Percentiles rank a stretch among this genome's conserved stretches.
phyloP scores from a whole-genome alignment of 1,140 invertebrate genomes.

The Cephus cinctus region DNA sequence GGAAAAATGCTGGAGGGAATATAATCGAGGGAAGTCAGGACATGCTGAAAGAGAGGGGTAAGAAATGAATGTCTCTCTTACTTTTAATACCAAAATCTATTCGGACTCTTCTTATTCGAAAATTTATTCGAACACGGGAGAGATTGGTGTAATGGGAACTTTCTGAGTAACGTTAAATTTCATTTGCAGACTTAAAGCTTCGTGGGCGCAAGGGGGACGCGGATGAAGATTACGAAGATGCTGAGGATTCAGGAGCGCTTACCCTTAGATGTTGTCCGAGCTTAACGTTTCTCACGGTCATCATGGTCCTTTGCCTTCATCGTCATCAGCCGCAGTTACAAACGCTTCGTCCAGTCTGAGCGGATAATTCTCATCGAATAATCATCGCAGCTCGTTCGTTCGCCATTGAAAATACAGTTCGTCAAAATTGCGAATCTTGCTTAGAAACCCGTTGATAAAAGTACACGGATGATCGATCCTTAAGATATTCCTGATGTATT shows the following conservation, averaged over 20 bases:
- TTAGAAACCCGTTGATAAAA: too few relatives aligned
- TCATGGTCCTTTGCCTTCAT: conserved; percentile 31
- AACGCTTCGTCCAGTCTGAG: conserved; percentile 44
- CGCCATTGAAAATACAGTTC: conserved; percentile 3
- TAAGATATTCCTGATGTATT: too few relatives aligned
- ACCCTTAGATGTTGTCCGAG: conserved; percentile 21
- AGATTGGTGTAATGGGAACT: conserved; percentile 5
- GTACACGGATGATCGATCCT: too few relatives aligned
- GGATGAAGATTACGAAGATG: conserved; percentile 42
- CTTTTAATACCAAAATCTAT: conserved; percentile 8
- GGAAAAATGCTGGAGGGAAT: conserved; percentile 46
- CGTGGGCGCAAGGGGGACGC: conserved; percentile 41
- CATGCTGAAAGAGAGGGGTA: conserved; percentile 51
- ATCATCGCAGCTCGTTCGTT: too few relatives aligned
- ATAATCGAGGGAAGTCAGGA: conserved; percentile 52
- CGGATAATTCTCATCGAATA: too few relatives aligned
- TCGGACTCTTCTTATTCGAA: conserved; percentile 1
- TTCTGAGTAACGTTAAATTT: conserved; percentile 14
- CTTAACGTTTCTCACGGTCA: conserved; percentile 25
- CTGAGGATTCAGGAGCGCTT: conserved; percentile 39
- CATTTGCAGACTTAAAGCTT: conserved; percentile 41
- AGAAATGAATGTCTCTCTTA: conserved; percentile 13
- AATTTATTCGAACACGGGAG: background rate
- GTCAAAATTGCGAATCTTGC: background rate
- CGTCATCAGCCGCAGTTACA: conserved; percentile 42